Percentiles rank a stretch among this genome's conserved stretches.
Evolutionary conservation across 1,140 invertebrate genomes (phyloP).

Genomic region (Ruditapes philippinarum): DNA sequence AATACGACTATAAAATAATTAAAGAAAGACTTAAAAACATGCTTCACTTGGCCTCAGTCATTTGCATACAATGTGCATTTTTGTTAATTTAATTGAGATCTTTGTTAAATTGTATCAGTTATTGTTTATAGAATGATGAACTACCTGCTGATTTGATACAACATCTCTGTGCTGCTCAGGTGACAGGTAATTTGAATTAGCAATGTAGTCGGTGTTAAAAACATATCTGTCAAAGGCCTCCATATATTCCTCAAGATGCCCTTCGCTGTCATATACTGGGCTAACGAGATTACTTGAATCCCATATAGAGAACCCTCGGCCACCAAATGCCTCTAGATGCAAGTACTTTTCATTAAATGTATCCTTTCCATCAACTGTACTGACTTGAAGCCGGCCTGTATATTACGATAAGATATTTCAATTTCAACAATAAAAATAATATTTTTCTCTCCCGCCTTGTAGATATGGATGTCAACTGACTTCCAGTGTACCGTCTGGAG

Average conservation of each 20-base stretch:
- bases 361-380: constrained; percentile 37
- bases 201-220: constrained; percentile 53
- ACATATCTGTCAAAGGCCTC: constrained; percentile 10
- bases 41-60: too few relatives aligned
- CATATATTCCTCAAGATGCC: constrained; percentile 46
- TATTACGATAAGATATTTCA: too few relatives aligned
- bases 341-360: background rate
- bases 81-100: too few relatives aligned
- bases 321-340: constrained; percentile 50
- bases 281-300: background rate
- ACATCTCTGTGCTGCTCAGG: constrained; percentile 48
- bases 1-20: too few relatives aligned
- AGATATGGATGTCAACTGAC: too few relatives aligned
- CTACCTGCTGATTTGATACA: constrained; percentile 43
- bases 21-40: too few relatives aligned
- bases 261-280: constrained; percentile 50
- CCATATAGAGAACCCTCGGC: constrained; percentile 58
- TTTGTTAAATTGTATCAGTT: too few relatives aligned
- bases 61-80: too few relatives aligned
- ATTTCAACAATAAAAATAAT: too few relatives aligned
- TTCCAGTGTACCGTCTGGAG: too few relatives aligned
- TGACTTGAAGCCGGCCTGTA: constrained; percentile 48
- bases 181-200: background rate
- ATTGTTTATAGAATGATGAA: too few relatives aligned
- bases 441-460: too few relatives aligned